Conservation (phyloP, 2,113 vertebrate species). For the Albula glossodonta region DNA sequence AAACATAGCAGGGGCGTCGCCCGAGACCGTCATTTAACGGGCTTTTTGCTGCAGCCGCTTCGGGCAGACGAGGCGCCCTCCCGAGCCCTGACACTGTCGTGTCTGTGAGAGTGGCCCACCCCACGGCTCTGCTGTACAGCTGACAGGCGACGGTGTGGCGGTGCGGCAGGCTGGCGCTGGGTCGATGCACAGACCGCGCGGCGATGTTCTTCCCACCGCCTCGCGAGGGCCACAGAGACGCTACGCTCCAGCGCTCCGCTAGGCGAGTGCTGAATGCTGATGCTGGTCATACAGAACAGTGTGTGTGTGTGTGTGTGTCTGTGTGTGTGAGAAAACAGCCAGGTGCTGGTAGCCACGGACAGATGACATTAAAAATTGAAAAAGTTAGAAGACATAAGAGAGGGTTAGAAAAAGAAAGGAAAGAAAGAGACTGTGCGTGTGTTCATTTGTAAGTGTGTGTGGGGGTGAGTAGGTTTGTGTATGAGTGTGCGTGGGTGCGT, state of each 20-base stretch:
- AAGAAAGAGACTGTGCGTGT: too few species aligned
- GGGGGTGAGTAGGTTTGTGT: too few species aligned
- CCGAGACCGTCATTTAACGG: neutral
- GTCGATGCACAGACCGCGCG: neutral
- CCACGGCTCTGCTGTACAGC: too few species aligned
- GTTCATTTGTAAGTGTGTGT: too few species aligned
- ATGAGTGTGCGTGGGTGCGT: too few species aligned
- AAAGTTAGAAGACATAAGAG: too few species aligned
- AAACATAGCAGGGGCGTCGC: neutral
- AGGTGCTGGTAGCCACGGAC: neutral
- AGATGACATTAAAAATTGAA: neutral
- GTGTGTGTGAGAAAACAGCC: neutral
- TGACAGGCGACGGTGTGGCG: neutral
- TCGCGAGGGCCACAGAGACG: neutral
- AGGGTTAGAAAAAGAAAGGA: too few species aligned
- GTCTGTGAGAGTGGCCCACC: neutral
- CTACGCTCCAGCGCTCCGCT: neutral
- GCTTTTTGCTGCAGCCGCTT: neutral
- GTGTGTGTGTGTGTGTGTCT: neutral
- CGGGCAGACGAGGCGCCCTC: neutral
- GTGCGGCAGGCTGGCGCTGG: neutral
- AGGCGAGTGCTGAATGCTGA: slow-evolving; percentile 36
- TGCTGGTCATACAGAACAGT: neutral
- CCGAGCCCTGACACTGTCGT: neutral
- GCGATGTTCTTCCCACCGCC: neutral